These are phyloP conservation scores for Myxocyprinus asiaticus DNA, from an alignment of 2,113 vertebrate genomes.

Conservation along the genomic window DNA sequence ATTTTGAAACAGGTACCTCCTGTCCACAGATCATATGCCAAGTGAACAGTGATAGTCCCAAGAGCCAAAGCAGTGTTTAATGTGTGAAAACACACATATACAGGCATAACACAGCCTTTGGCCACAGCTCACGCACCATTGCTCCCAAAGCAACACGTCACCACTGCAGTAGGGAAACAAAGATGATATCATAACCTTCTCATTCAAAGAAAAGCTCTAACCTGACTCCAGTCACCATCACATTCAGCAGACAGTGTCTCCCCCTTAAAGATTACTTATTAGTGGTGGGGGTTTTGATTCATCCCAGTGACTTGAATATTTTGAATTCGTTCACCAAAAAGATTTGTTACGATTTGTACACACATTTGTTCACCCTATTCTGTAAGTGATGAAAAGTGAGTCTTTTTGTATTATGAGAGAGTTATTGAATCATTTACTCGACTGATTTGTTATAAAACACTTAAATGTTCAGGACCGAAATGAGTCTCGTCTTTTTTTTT, in stretches of 20 bases:
- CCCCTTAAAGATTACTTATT: background rate
- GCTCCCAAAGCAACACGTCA: constrained; percentile 43
- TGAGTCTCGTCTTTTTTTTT: too few relatives aligned
- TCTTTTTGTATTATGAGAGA: too few relatives aligned
- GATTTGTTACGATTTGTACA: too few relatives aligned
- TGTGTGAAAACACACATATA: constrained; percentile 33
- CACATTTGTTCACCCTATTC: too few relatives aligned
- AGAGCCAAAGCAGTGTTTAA: constrained; percentile 6
- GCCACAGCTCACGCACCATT: constrained; percentile 39
- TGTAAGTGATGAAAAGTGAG: too few relatives aligned
- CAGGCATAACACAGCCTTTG: constrained; percentile 26
- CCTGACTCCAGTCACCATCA: constrained; percentile 26
- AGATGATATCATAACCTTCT: constrained; percentile 44
- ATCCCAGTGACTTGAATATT: too few relatives aligned
- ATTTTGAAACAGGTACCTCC: constrained; percentile 23
- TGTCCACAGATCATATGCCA: constrained; percentile 1
- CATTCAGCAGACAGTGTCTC: constrained; percentile 34
- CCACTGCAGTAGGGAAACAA: constrained; percentile 51
- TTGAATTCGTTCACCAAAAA: too few relatives aligned
- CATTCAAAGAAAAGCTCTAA: constrained; percentile 25
- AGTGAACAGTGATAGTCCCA: background rate
- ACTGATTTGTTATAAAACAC: too few relatives aligned
- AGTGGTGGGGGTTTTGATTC: too few relatives aligned
- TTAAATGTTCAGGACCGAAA: too few relatives aligned
- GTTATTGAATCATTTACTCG: too few relatives aligned